These are phyloP conservation scores for Phoxinus phoxinus DNA, from an alignment of 2,113 vertebrate species.

Conservation along the genomic window DNA sequence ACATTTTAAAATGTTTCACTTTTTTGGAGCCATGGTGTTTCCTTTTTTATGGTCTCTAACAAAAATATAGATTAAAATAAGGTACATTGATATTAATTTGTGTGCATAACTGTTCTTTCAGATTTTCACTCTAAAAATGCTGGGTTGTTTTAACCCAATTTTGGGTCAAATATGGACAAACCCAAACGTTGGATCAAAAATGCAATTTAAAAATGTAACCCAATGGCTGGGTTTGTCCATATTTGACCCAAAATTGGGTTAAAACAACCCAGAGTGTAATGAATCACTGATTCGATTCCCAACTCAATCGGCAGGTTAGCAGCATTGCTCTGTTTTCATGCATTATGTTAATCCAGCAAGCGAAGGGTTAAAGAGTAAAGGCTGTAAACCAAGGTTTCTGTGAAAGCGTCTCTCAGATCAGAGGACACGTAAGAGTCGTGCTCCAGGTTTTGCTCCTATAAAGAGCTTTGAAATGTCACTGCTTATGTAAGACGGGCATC, in stretches of 20 bases:
- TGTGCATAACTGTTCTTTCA: background rate
- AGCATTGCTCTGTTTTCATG: background rate
- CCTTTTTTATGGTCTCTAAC: background rate
- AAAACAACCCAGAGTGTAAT: no score
- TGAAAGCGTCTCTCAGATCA: slow-evolving; percentile 11
- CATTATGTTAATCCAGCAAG: background rate
- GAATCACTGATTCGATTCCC: background rate
- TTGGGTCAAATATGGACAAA: no score
- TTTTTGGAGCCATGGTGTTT: no score
- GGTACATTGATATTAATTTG: background rate
- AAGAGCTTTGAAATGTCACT: slow-evolving; percentile 50
- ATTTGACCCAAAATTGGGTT: no score
- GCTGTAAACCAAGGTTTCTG: background rate
- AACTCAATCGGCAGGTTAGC: background rate
- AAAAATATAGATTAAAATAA: background rate
- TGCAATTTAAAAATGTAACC: no score
- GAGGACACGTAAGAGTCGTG: background rate
- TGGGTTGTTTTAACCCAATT: no score
- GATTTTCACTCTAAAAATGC: no score
- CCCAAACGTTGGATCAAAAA: no score
- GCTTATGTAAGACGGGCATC: slow-evolving; percentile 37
- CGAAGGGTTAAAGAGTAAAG: background rate
- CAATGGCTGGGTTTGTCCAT: no score
- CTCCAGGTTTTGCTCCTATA: slow-evolving; percentile 24
- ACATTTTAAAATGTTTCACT: no score